phyloP scores from a whole-genome alignment of 2,113 vertebrate species.

The Oreocharis arfaki region DNA sequence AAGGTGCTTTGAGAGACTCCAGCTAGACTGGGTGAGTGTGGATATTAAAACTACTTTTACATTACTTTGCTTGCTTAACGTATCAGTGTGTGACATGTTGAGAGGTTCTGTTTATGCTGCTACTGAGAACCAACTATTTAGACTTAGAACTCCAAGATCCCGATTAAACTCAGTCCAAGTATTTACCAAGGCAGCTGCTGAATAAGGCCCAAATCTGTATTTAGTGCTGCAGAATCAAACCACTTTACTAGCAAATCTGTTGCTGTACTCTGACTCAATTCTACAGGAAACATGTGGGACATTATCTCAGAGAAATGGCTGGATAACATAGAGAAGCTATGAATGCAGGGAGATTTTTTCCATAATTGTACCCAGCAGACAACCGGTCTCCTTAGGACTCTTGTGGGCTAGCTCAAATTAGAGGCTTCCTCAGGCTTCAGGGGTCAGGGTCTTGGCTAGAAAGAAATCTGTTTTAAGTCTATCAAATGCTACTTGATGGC shows the following conservation, averaged over 20 bases:
- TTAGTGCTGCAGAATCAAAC: background rate
- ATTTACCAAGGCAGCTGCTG: background rate
- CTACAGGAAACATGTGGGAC: background rate
- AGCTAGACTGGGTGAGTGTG: background rate
- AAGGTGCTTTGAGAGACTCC: background rate
- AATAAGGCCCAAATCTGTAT: background rate
- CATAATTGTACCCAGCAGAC: background rate
- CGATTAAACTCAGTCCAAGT: background rate
- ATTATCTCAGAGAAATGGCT: background rate
- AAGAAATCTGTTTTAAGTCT: background rate
- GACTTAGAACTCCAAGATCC: background rate
- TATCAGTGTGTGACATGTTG: background rate
- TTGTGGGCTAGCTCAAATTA: background rate
- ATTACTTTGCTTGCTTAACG: background rate
- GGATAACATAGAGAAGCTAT: background rate
- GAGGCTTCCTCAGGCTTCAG: background rate
- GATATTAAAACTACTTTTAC: background rate
- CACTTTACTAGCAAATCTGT: background rate
- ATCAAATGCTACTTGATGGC: background rate
- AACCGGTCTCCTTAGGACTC: background rate
- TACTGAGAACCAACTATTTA: background rate
- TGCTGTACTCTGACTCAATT: background rate
- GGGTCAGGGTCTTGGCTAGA: background rate
- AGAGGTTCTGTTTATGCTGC: background rate
- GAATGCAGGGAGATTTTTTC: background rate